Conservation (phyloP, 2,888 invertebrate genomes). For the Sarcophaga rosellei region DNA sequence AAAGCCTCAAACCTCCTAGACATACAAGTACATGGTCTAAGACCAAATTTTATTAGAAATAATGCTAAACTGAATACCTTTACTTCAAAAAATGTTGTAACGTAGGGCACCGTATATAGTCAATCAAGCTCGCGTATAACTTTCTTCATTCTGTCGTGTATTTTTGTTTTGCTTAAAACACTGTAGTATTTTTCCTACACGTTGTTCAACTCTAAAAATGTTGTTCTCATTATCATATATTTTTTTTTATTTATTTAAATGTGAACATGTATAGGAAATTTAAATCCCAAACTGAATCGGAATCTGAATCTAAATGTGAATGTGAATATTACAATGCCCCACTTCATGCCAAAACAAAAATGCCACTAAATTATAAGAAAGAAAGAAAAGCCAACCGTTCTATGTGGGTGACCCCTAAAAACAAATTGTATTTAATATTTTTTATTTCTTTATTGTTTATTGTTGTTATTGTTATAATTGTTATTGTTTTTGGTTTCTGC, state of each 20-base stretch:
- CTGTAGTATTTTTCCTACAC: constrained; percentile 26
- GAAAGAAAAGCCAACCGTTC: constrained; percentile 38
- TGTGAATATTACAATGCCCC: constrained; percentile 48
- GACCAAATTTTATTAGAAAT: no score
- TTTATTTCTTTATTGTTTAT: background rate
- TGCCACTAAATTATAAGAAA: constrained; percentile 15
- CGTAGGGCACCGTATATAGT: no score
- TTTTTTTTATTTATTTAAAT: constrained; percentile 37
- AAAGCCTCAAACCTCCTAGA: no score
- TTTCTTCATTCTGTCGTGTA: constrained; percentile 19
- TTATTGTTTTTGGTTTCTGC: constrained; percentile 24
- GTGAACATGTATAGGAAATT: background rate
- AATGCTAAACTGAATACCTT: no score
- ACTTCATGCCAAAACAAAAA: constrained; percentile 54
- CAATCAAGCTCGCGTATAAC: no score
- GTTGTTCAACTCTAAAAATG: constrained; percentile 28
- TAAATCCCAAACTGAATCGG: no score
- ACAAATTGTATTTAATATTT: constrained; percentile 39
- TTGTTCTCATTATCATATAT: constrained; percentile 45
- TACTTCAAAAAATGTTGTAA: no score
- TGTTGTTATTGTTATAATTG: background rate
- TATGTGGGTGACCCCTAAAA: constrained; percentile 67
- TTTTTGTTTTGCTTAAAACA: background rate
- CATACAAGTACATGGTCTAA: no score
- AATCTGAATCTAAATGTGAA: constrained; percentile 9